Base-by-base conservation (phyloP, 1,140 invertebrate species). In the Drosophila grimshawi region DNA sequence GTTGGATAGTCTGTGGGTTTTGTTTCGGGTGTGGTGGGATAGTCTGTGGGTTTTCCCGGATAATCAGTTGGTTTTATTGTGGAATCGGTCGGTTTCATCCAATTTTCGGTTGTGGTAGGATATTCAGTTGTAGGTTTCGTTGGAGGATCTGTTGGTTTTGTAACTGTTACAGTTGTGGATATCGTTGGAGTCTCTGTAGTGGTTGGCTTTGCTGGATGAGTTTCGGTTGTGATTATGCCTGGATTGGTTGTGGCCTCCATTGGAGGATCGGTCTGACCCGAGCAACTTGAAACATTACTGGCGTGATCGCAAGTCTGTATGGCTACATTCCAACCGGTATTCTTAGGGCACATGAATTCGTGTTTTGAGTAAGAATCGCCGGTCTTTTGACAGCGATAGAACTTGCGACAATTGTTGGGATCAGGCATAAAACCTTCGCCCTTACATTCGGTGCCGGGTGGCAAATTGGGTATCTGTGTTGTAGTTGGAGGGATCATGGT, bases 381-480 rank as follows among this genome's bases (percentile, higher is more conserved):
- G 35, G 91, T 89, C 45, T 92, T 91, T 2, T 93, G 91, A 70
- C 94, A 95, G 39, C 94, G 91, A 67, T 94, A 94, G 78, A 94
- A 95, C 7, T 94, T 93, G 1, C 92, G 92, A 76, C 94, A 95
- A 76, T 95, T 92, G 3, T 80, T 67, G 4, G 94, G 94, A 92
- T 96, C 93, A 1, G 94, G 93, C 86, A 94, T 94, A 67, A 95
- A 96, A n/a, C 96, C 96, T 91, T 95, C 94, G 35, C 91, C 78
- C 5, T 63, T 67, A 56, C 94, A 95, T 29, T 86, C 51, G 0
- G 61, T 86, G 5, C 86, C 86, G 0, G 86, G 64, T 10, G 80
- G 76, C 8, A 85, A 55, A 32, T 78, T 76, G 29, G 90, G 81
- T 10, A 82, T 59, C 4, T 57, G 71, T 27, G 82, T 86, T 2